Base-by-base conservation (phyloP, 2,113 vertebrate genomes). In the Cyprinus carpio region DNA sequence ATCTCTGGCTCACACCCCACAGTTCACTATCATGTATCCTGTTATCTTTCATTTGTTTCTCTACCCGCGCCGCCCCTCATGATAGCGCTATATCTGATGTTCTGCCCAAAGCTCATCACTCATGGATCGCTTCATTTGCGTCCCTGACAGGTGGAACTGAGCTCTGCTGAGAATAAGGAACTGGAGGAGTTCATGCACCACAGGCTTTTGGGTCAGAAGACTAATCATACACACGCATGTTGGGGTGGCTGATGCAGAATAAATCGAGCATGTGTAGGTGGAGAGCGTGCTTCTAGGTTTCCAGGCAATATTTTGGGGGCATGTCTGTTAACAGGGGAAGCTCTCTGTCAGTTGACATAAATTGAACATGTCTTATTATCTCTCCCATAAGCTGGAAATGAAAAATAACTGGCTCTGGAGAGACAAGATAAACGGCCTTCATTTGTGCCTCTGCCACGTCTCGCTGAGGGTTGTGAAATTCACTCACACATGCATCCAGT, bases 311-410 rank as follows among this genome's bases (percentile, higher is more conserved):
- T 86, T 87, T 81, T 75, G 78, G 71, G 87, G 84, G 85, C 77
- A 37, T 87, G 86, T 87, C 85, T 46, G 87, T 85, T 85, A 81
- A 86, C 71, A 56, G 75, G 46, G 81, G 75, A 80, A 87, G 84
- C 80, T 56, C 88, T 90, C 88, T 85, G 81, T 91, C 90, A 90
- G 83, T 82, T 90, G 87, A 90, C 87, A 84, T 81, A 89, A 91
- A 90, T 84, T 88, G 88, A 89, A 90, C 88, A 27, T 88, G 83
- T 87, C 90, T 89, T 89, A 87, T 90, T 92, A 91, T 91, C 87
- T 89, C 65, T 83, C 84, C 84, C 75, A 69, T 87, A 88, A 90
- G 90, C 67, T 79, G 67, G 58, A 77, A 90, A 91, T 90, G 87
- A 88, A 89, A 90, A 88, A 75, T 86, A 88, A 92, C 87, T 83